Evolutionary conservation across 2,113 vertebrate genomes (phyloP), one percentile per base, ranked within the genome.

Genomic region (Alligator sinensis): DNA sequence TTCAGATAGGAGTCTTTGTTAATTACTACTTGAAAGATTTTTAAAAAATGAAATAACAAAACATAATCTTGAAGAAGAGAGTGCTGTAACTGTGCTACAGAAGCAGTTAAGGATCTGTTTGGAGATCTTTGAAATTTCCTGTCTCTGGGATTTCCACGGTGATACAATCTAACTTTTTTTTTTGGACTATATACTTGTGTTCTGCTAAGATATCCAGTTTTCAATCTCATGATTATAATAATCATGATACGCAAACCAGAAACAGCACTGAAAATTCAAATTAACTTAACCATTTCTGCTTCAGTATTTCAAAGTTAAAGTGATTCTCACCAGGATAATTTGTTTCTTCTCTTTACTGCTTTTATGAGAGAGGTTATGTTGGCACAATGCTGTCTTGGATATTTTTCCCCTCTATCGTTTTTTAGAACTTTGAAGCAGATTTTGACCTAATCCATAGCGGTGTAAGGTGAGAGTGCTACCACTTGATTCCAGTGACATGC

Each of bases 31-130:
- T 4, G 86, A 94, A 80, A 77, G 91, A 22, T 70, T 91, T 91
- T 79, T 83, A 0, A 0, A n/a, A 60, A 80, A 28, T 80, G 61
- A 84, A 95, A 88, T 80, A 90, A 89, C 8, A 62, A 87, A 92
- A 74, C 2, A 0, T 82, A 92, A 91, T 96, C 90, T 96, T 77
- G 80, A 63, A 64, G 78, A 78, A 95, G 28, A 47, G 79, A 91
- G 88, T 55, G 77, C 84, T 19, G 7, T 72, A 92, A 86, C 80
- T 86, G 72, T 86, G 90, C 87, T 80, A 82, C 80, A 82, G 91
- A 94, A 85, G 94, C 77, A 95, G 95, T 97, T 96, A 96, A 96
- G 66, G 88, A 97, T 97, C 95, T 96, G 84, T 84, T 77, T 96
- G 93, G 89, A 91, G 95, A 96, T 94, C 83, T 96, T 95, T 96